Percentiles rank a stretch among this genome's conserved stretches.
Conservation (phyloP, 2,888 invertebrate genomes). For the Thumatha senex region DNA sequence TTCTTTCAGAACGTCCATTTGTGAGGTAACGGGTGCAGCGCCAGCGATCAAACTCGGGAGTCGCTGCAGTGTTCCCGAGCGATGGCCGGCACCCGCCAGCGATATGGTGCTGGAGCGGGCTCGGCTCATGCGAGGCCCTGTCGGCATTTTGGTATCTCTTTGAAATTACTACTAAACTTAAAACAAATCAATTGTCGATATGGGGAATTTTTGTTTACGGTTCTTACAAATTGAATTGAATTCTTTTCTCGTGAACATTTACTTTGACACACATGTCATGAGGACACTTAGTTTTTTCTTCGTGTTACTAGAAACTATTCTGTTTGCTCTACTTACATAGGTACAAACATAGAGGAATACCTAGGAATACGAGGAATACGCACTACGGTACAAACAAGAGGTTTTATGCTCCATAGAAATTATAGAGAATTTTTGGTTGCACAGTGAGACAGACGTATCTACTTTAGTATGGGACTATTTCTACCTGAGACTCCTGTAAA, state of each 20-base stretch:
- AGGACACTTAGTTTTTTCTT: not conserved
- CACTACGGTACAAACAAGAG: too few species aligned
- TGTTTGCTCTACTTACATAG: too few species aligned
- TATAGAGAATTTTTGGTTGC: too few species aligned
- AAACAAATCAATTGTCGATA: not conserved
- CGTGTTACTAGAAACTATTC: not conserved
- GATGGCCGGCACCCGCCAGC: constrained; percentile 33
- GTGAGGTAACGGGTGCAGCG: constrained; percentile 34
- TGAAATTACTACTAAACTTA: not conserved
- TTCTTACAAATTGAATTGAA: too few species aligned
- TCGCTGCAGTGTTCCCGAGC: constrained; percentile 23
- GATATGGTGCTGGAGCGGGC: not conserved
- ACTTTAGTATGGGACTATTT: too few species aligned
- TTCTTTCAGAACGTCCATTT: constrained; percentile 62
- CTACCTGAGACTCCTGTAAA: too few species aligned
- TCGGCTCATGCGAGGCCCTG: not conserved
- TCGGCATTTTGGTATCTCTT: not conserved
- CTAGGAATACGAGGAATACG: too few species aligned
- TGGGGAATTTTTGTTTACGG: too few species aligned
- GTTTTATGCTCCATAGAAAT: too few species aligned
- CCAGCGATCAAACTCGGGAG: constrained; percentile 40
- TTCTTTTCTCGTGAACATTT: too few species aligned
- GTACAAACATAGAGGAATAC: too few species aligned
- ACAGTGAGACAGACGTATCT: too few species aligned
- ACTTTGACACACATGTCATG: not conserved